Percentiles rank a stretch among this genome's conserved stretches.
phyloP scores from a whole-genome alignment of 2,888 invertebrate species.

The Euphydryas editha region DNA sequence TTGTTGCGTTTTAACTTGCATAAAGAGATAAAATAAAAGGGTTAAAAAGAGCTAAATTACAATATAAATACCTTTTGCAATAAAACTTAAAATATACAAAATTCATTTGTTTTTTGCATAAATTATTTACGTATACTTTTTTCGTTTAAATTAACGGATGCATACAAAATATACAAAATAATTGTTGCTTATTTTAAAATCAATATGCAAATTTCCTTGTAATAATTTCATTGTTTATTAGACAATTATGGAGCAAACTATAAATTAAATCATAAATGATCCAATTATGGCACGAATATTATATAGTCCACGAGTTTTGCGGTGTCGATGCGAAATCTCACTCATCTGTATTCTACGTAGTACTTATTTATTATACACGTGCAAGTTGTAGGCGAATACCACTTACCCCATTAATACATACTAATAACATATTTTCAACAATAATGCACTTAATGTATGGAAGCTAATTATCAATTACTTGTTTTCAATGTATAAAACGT shows the following conservation, averaged over 20 bases:
- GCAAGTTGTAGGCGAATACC: constrained; percentile 42
- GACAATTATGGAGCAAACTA: constrained; percentile 32
- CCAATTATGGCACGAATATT: constrained; percentile 61
- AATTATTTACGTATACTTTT: too few relatives aligned
- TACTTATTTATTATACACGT: constrained; percentile 53
- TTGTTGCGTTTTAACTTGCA: too few relatives aligned
- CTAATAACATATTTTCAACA: constrained; percentile 29
- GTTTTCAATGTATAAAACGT: constrained; percentile 27
- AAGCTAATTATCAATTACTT: constrained; percentile 23
- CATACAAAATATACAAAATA: neutral
- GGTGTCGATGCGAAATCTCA: constrained; percentile 61
- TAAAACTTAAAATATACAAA: too few relatives aligned
- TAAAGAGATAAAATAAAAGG: too few relatives aligned
- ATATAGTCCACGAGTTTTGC: constrained; percentile 69
- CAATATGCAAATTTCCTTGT: constrained; percentile 22
- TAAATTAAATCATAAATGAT: constrained; percentile 48
- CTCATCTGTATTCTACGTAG: constrained; percentile 49
- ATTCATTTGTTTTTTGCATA: too few relatives aligned
- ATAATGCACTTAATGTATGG: constrained; percentile 32
- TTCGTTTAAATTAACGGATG: neutral
- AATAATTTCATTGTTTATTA: constrained; percentile 31
- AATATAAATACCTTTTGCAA: too few relatives aligned
- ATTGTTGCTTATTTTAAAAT: constrained; percentile 18
- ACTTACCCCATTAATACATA: constrained; percentile 32
- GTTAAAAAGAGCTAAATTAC: neutral